Evolutionary conservation across 2,888 invertebrate genomes (phyloP), one percentile per base, ranked within the genome.

Genomic region (Oxytorus armatus): DNA sequence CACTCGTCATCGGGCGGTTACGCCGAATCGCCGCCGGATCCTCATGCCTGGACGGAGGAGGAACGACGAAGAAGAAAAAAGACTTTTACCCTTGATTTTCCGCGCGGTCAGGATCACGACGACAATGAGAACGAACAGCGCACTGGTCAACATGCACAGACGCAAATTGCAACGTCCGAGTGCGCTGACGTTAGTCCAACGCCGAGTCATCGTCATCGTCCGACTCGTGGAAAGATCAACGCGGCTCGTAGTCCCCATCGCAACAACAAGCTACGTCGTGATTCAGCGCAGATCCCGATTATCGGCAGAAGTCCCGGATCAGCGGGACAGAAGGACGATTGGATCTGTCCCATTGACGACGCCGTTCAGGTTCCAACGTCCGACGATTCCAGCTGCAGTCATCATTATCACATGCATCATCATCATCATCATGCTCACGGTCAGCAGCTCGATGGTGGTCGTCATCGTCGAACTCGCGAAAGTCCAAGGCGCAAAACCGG

Each of bases 31-130:
- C 90, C 91, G 0, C 90, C 91, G 0, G 91, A 91, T 42, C 79
- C 82, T 16, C 88, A 88, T 1, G 75, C 86, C 8, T 95, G 96
- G 94, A 93, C 95, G 55, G 94, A 95, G 77, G 96, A 96, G 82
- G 96, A 96, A 72, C 95, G 95, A 85, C 94, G 95, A 81, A 93
- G 95, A 78, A 94, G 95, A 88, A 95, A 95, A 92, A 95, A 95
- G 89, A 95, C 95, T 21, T 96, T 97, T 92, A 96, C 95, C 55
- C 92, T 97, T 82, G 96, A 97, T 88, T 94, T 96, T 92, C 93
- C 95, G 72, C 92, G 94, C 82, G 92, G 94, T 77, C 93, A 93
- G 90, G 93, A 94, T 90, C 92, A 92, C 23, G 93, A 93, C 10
- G 89, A 89, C 39, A 85, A 86, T 44, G 76, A 83, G 36, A 76